These are phyloP conservation scores for Heteractis magnifica DNA, from an alignment of 92 coral and sea anemone genomes.

Conservation along the genomic window DNA sequence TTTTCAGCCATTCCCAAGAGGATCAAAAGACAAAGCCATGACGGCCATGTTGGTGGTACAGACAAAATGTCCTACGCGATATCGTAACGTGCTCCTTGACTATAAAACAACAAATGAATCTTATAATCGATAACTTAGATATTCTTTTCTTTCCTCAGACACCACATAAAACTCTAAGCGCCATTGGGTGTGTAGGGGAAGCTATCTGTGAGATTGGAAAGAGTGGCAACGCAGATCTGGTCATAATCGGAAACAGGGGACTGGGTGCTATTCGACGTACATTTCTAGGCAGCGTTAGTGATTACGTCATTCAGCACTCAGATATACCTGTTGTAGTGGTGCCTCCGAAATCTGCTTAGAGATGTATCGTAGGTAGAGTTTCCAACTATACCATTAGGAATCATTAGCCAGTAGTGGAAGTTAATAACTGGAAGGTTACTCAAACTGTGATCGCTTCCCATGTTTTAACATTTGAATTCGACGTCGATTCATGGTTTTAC, in stretches of 20 bases:
- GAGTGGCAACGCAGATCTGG: slow-evolving; percentile 63
- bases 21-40: too few relatives aligned
- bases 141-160: neutral
- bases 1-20: too few relatives aligned
- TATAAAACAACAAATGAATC: neutral
- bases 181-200: slow-evolving; percentile 70
- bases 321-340: slow-evolving; percentile 74
- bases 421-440: too few relatives aligned
- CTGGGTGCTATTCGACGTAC: slow-evolving; percentile 87
- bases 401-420: too few relatives aligned
- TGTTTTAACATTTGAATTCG: too few relatives aligned
- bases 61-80: too few relatives aligned
- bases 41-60: too few relatives aligned
- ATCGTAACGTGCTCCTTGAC: neutral
- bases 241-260: slow-evolving; percentile 87
- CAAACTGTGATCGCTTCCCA: too few relatives aligned
- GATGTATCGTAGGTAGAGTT: neutral
- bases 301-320: slow-evolving; percentile 75
- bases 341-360: slow-evolving; percentile 41
- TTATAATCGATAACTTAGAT: too few relatives aligned
- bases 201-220: slow-evolving; percentile 75
- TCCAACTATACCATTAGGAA: too few relatives aligned
- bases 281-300: slow-evolving; percentile 87
- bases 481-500: too few relatives aligned
- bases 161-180: slow-evolving; percentile 58